These are phyloP conservation scores for Hybos culiciformis DNA, from an alignment of 2,888 invertebrate genomes.

Conservation along the genomic window DNA sequence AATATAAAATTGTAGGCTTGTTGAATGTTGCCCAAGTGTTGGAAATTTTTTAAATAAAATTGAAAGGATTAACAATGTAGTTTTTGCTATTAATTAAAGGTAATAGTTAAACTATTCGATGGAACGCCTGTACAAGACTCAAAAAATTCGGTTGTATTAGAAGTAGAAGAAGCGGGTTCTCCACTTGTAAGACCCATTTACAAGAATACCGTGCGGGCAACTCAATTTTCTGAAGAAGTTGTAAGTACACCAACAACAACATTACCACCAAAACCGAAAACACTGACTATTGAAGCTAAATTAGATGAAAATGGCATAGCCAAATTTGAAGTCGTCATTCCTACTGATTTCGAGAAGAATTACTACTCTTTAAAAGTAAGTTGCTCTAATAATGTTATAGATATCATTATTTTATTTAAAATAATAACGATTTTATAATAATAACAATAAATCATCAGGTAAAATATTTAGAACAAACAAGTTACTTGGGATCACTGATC, in stretches of 20 bases:
- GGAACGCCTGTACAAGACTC: conserved; percentile 48
- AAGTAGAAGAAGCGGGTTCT: too few species aligned
- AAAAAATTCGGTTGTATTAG: conserved; percentile 39
- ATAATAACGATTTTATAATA: too few species aligned
- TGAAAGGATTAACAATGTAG: background rate
- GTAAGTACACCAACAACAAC: too few species aligned
- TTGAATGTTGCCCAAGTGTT: conserved; percentile 66
- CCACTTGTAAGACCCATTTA: conserved; percentile 12
- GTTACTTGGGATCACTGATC: conserved; percentile 35
- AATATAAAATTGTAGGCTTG: too few species aligned
- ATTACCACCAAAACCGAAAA: conserved; percentile 38
- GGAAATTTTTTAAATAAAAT: too few species aligned
- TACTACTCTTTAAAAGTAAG: conserved; percentile 16
- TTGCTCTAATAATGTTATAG: too few species aligned
- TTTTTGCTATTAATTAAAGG: too few species aligned
- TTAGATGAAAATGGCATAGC: conserved; percentile 51
- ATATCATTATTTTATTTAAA: too few species aligned
- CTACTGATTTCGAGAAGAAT: conserved; percentile 26
- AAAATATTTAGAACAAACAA: background rate
- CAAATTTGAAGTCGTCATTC: conserved; percentile 47
- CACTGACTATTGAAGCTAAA: conserved; percentile 21
- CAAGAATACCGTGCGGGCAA: conserved; percentile 2
- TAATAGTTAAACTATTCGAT: conserved; percentile 59
- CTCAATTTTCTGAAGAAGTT: background rate
- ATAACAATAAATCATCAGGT: too few species aligned